Conservation (phyloP, 1,140 invertebrate genomes). For the Drosophila mayri region DNA sequence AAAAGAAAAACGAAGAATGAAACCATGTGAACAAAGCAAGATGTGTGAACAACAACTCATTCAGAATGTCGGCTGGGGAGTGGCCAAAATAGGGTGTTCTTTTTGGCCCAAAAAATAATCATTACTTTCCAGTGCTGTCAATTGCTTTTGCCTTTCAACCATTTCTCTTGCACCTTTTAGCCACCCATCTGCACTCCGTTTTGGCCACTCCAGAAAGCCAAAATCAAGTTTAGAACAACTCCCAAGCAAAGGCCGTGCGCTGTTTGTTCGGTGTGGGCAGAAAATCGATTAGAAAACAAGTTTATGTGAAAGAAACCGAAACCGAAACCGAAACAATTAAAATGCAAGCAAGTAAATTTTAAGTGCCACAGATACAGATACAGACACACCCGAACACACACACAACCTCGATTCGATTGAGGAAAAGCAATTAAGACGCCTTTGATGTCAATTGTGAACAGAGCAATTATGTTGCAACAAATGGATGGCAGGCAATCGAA, state of each 20-base stretch:
- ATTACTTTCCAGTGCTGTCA: constrained; percentile 20
- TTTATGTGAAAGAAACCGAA: constrained; percentile 36
- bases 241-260: constrained; percentile 73
- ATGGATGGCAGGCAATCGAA: constrained; percentile 45
- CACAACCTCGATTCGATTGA: constrained; percentile 27
- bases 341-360: constrained; percentile 60
- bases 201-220: constrained; percentile 51
- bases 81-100: constrained; percentile 55
- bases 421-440: constrained; percentile 47
- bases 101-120: constrained; percentile 26
- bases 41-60: constrained; percentile 70
- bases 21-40: constrained; percentile 45
- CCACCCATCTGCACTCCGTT: constrained; percentile 51
- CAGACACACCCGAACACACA: constrained; percentile 22
- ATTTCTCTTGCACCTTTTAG: constrained; percentile 24
- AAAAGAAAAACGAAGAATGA: constrained; percentile 4
- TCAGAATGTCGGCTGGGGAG: constrained; percentile 68
- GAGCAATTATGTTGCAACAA: constrained; percentile 32
- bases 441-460: constrained; percentile 48
- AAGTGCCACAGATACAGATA: constrained; percentile 46
- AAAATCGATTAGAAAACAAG: constrained; percentile 46
- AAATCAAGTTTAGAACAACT: constrained; percentile 31
- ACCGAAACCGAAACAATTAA: constrained; percentile 44
- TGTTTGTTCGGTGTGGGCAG: constrained; percentile 81
- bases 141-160: constrained; percentile 26